Percentiles rank a stretch among this genome's conserved stretches.
phyloP scores from a whole-genome alignment of 2,797 vertebrate genomes.

The Fundulus diaphanus region DNA sequence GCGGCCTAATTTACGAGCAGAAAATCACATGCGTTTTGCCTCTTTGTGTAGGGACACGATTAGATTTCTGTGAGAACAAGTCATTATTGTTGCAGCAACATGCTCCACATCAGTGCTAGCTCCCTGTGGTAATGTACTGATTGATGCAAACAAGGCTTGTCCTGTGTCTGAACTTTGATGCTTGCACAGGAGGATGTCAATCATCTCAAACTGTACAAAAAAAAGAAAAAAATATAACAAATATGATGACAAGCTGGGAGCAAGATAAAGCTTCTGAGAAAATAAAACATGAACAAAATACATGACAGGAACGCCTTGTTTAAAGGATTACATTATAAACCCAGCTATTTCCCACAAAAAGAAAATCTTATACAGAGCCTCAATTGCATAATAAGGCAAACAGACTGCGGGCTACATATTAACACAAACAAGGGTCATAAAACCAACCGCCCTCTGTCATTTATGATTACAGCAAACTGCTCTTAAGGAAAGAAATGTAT shows the following conservation, averaged over 20 bases:
- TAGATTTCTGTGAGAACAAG: slow-evolving; percentile 40
- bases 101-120: slow-evolving; percentile 11
- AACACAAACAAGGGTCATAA: slow-evolving; percentile 74
- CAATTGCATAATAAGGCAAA: slow-evolving; percentile 65
- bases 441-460: slow-evolving; percentile 65
- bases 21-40: slow-evolving; percentile 3
- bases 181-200: slow-evolving; percentile 52
- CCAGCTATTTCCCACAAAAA: slow-evolving; percentile 49
- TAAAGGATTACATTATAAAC: slow-evolving; percentile 58
- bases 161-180: slow-evolving; percentile 61
- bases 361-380: slow-evolving; percentile 44
- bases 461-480: slow-evolving; percentile 64
- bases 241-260: slow-evolving; percentile 31
- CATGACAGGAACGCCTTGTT: slow-evolving; percentile 39
- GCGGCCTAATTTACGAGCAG: not conserved
- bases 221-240: not conserved
- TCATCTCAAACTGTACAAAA: slow-evolving; percentile 49
- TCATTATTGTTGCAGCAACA: slow-evolving; percentile 33
- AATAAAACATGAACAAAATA: slow-evolving; percentile 20
- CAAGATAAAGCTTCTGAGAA: slow-evolving; percentile 24
- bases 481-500: slow-evolving; percentile 72
- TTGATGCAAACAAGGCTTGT: slow-evolving; percentile 56
- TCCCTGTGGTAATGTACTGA: slow-evolving; percentile 44
- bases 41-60: slow-evolving; percentile 17
- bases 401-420: slow-evolving; percentile 73